phyloP scores from a whole-genome alignment of 2,888 invertebrate species.

The Ramazzottius varieornatus region DNA sequence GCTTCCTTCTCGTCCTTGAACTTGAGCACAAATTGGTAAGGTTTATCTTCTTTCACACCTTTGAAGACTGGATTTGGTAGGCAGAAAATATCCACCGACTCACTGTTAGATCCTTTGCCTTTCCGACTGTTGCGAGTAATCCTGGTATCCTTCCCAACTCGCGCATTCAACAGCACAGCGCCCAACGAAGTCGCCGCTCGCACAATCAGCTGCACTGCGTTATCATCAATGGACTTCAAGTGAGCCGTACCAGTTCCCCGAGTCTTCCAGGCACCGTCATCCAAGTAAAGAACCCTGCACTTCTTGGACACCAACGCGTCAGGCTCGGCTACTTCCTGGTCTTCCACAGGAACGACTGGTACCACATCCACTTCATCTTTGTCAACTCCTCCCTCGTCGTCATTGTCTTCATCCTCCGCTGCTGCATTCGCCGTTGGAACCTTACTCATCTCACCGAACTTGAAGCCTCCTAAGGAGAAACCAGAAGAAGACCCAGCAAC shows the following conservation, averaged over 20 bases:
- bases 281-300: neutral
- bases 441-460: neutral
- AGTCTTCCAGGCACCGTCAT: neutral
- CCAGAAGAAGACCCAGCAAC: neutral
- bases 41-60: neutral
- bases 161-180: neutral
- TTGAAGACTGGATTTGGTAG: neutral
- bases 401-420: neutral
- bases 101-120: neutral
- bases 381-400: neutral
- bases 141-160: neutral
- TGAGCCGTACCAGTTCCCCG: neutral
- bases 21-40: neutral
- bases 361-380: neutral
- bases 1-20: neutral
- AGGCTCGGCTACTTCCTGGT: neutral
- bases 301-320: neutral
- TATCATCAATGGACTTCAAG: neutral
- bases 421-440: neutral
- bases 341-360: neutral
- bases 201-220: neutral
- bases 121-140: neutral
- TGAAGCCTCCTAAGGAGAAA: neutral
- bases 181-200: neutral
- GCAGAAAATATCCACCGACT: neutral